These are phyloP conservation scores for Lepus oiostolus DNA, from an alignment of 2,797 vertebrate genomes.

Conservation along the genomic window DNA sequence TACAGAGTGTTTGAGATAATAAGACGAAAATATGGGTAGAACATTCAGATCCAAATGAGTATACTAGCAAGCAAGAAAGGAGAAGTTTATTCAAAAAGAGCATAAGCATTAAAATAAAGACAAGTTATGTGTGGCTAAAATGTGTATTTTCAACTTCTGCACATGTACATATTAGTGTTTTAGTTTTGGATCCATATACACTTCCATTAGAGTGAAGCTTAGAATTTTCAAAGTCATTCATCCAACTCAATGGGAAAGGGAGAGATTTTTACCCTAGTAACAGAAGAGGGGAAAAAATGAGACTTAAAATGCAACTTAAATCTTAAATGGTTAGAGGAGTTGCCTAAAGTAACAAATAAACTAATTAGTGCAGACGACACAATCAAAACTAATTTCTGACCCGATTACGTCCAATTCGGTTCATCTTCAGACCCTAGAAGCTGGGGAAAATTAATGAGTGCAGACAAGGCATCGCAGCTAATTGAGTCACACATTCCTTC, in stretches of 20 bases:
- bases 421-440: neutral
- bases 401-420: neutral
- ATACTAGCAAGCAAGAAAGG: neutral
- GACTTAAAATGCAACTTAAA: neutral
- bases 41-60: neutral
- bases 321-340: neutral
- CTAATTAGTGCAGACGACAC: neutral
- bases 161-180: neutral
- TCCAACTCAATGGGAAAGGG: neutral
- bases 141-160: constrained; percentile 18
- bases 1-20: neutral
- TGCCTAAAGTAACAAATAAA: neutral
- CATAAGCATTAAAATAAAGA: neutral
- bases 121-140: neutral
- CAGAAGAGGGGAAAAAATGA: neutral
- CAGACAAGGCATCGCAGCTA: neutral
- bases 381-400: constrained; percentile 16
- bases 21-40: neutral
- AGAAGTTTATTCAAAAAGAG: neutral
- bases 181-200: neutral
- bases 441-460: neutral
- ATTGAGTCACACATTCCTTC: neutral
- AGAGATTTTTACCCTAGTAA: neutral
- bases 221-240: constrained; percentile 3
- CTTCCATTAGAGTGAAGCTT: neutral